These are phyloP conservation scores for Parapsyche elsis DNA, from an alignment of 1,140 invertebrate species.

Conservation along the genomic window DNA sequence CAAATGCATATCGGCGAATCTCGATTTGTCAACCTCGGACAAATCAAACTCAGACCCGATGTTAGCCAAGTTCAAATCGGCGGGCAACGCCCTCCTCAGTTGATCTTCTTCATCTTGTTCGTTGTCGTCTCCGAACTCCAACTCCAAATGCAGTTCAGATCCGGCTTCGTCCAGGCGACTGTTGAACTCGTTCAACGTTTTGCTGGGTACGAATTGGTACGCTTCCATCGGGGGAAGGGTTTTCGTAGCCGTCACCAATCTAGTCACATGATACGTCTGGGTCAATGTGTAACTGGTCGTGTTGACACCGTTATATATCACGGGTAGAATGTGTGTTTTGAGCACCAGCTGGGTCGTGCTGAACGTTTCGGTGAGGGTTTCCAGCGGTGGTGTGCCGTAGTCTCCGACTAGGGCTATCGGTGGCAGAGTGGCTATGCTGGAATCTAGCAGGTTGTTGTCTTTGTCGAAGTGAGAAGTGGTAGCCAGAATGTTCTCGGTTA, in stretches of 20 bases:
- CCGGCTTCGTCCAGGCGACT: conserved; percentile 88
- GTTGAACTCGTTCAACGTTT: conserved; percentile 89
- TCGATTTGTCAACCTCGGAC: conserved; percentile 75
- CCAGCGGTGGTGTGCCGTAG: conserved; percentile 81
- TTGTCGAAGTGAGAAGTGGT: conserved; percentile 80
- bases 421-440: conserved; percentile 83
- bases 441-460: conserved; percentile 76
- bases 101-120: conserved; percentile 76
- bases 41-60: conserved; percentile 77
- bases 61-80: conserved; percentile 73
- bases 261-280: conserved; percentile 88
- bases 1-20: conserved; percentile 67
- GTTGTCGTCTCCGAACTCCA: conserved; percentile 86
- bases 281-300: conserved; percentile 82
- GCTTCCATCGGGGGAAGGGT: conserved; percentile 87
- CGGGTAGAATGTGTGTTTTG: conserved; percentile 87
- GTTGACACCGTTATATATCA: conserved; percentile 76
- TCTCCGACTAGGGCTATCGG: conserved; percentile 79
- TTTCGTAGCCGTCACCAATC: conserved; percentile 87
- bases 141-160: conserved; percentile 84
- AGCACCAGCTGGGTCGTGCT: conserved; percentile 87
- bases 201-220: conserved; percentile 87
- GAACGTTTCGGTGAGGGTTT: conserved; percentile 91
- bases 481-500: conserved; percentile 88
- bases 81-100: conserved; percentile 70